Conservation (phyloP, 2,113 vertebrate genomes). For the Corvus moneduloides region DNA sequence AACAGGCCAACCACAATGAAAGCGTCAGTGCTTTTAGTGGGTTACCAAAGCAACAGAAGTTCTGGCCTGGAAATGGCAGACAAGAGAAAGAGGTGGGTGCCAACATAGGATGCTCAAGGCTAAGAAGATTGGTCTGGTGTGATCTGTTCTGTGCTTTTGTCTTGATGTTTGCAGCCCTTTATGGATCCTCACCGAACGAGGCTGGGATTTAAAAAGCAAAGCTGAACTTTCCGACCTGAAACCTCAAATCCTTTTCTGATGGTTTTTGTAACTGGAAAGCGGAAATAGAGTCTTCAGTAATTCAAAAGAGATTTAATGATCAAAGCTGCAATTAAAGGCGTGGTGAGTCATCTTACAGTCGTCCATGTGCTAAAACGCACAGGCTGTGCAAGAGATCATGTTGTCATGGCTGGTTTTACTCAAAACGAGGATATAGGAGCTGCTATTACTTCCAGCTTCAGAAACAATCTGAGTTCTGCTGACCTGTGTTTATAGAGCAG, state of each 20-base stretch:
- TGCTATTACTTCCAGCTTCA: slow-evolving; percentile 1
- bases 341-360: slow-evolving; percentile 32
- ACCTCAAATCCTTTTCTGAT: slow-evolving; percentile 34
- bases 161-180: neutral
- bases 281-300: slow-evolving; percentile 14
- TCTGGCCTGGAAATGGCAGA: neutral
- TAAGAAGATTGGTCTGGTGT: neutral
- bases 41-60: neutral
- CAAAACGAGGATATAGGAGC: neutral
- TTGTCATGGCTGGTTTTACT: slow-evolving; percentile 32
- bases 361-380: neutral
- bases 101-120: neutral
- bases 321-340: slow-evolving; percentile 37
- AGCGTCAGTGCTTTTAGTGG: neutral
- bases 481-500: neutral
- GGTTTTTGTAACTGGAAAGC: neutral
- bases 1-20: neutral
- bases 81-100: neutral
- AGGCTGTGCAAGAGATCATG: neutral
- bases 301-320: slow-evolving; percentile 31
- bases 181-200: neutral
- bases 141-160: neutral
- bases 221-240: slow-evolving; percentile 17
- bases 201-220: neutral
- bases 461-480: neutral